A percentile compares a stretch with the other conserved stretches of the same genome.
These are phyloP conservation scores for Nezara viridula DNA, from an alignment of 2,888 invertebrate genomes.

Conservation along the genomic window DNA sequence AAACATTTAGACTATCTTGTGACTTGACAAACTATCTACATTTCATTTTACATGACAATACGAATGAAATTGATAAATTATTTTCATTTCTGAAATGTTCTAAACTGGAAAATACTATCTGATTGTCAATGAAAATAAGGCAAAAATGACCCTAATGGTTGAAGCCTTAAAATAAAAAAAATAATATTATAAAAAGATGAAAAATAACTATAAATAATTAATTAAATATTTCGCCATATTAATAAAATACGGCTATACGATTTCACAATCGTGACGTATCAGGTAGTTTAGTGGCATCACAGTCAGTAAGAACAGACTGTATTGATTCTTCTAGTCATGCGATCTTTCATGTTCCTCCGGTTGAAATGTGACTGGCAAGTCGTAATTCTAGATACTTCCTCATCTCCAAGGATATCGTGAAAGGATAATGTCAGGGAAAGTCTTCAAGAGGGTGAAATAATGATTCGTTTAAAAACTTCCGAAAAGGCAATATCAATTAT, in stretches of 20 bases:
- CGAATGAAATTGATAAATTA: no score
- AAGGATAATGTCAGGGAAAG: background rate
- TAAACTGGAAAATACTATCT: no score
- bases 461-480: background rate
- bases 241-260: background rate
- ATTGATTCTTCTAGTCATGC: background rate
- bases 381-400: background rate
- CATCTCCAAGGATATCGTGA: background rate
- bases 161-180: no score
- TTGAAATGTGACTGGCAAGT: slow-evolving; percentile 4
- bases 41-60: no score
- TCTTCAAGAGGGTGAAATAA: background rate
- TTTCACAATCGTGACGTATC: background rate
- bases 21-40: no score
- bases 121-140: no score
- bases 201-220: no score
- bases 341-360: background rate
- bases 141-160: no score
- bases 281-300: background rate
- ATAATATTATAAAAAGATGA: no score
- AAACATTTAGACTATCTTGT: no score
- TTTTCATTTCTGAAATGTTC: no score
- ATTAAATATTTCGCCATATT: background rate
- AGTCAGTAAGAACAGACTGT: background rate
- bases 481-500: background rate